Base-by-base conservation (phyloP, 2,797 vertebrate species). In the Cossypha niveicapilla region DNA sequence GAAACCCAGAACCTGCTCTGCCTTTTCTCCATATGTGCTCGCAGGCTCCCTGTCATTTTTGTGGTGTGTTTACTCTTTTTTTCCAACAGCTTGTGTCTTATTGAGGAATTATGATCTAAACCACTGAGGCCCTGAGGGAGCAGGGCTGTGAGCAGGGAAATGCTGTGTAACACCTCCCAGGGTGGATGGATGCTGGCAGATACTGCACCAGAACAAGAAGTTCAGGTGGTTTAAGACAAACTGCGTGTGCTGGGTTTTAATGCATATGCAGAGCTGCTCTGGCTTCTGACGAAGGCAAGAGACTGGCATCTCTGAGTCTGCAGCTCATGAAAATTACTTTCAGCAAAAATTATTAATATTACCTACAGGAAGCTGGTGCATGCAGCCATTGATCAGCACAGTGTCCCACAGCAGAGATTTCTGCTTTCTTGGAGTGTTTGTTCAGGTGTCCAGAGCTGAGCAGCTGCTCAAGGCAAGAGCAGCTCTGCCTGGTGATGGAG, bases 1-100 rank as follows among this genome's bases (percentile, higher is more conserved):
- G 80, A 92, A 95, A 62, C 48, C 74, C 80, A 61, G 60, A 87
- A 62, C 45, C 67, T 35, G 51, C 71, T 89, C 47, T 89, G 63
- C 58, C 67, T 91, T 91, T 71, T 34, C 71, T 85, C 75, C 71
- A 42, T 65, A 67, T 73, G 84, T 15, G 44, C 41, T 95, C 1
- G 0, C 74, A 91, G 74, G 56, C 21, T 92, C 63, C 44, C 60
- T 86, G 62, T 81, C 42, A 67, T 62, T 86, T 94, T 25, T 83
- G 58, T 7, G 6, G 61, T 1, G 0, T 42, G 53, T 75, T 84
- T 86, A 62, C 58, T 84, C 51, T 45, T 82, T 82, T 85, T 74
- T 56, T 2, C 56, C 58, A 63, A 30, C 58, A 88, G 74, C 67
- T 82, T 93, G 23, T 92, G 48, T 53, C 53, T 87, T 41, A 56